phyloP scores from a whole-genome alignment of 2,113 vertebrate genomes.

The Indicator maculatus region DNA sequence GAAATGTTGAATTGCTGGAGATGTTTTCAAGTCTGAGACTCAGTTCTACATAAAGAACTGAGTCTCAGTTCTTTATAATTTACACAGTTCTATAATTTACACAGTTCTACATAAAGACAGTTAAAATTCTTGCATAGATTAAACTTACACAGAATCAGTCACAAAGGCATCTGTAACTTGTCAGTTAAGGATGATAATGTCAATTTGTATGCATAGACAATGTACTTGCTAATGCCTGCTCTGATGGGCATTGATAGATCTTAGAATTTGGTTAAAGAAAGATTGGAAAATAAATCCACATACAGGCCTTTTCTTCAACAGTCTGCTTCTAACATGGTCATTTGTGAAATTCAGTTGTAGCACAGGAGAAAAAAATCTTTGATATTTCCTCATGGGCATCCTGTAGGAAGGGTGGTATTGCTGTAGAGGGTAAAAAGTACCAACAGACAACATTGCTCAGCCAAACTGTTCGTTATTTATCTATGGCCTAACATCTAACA shows the following conservation, averaged over 20 bases:
- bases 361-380: neutral
- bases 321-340: neutral
- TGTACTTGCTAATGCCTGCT: neutral
- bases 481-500: constrained; percentile 42
- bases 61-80: no score
- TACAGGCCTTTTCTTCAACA: constrained; percentile 13
- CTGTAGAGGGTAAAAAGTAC: constrained; percentile 17
- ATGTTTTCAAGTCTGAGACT: constrained; percentile 11
- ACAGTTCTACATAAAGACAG: neutral
- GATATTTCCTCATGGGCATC: neutral
- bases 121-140: neutral
- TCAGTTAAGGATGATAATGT: neutral
- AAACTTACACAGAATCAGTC: neutral
- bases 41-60: neutral
- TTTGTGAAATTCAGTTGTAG: neutral
- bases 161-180: neutral
- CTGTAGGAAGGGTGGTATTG: neutral
- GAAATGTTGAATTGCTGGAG: constrained; percentile 38
- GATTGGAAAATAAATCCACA: neutral
- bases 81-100: neutral
- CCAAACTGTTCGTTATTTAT: constrained; percentile 43
- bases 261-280: neutral
- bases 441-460: neutral
- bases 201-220: neutral
- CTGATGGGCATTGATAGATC: neutral